Evolutionary conservation across 2,797 vertebrate genomes (phyloP).

Genomic region (Manis pentadactyla): DNA sequence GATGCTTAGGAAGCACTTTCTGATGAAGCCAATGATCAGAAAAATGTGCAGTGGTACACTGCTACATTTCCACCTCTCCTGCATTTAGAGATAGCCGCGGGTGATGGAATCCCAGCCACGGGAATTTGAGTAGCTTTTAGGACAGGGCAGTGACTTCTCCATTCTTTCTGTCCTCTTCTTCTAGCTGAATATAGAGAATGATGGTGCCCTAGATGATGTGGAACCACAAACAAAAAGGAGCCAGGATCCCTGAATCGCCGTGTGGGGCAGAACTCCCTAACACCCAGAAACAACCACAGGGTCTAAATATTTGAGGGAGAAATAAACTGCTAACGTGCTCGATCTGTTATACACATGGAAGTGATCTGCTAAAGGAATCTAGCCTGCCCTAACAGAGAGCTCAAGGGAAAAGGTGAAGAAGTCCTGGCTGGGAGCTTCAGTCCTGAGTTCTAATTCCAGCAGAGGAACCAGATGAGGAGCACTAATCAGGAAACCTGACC

Average conservation of each 20-base stretch:
- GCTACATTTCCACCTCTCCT: not conserved
- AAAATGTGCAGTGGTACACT: not conserved
- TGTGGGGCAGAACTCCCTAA: not conserved
- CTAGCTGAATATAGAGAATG: not conserved
- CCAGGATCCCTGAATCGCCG: not conserved
- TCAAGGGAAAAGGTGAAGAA: not conserved
- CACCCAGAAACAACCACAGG: not conserved
- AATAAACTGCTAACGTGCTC: not conserved
- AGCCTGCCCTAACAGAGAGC: not conserved
- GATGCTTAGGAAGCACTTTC: not conserved
- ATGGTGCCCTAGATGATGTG: not conserved
- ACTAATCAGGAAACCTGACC: not conserved
- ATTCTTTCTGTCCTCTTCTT: not conserved
- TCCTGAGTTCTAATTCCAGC: not conserved
- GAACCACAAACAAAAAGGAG: not conserved
- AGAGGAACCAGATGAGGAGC: not conserved
- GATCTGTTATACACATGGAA: not conserved
- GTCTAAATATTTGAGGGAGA: not conserved
- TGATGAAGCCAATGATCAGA: not conserved
- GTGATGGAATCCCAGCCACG: not conserved
- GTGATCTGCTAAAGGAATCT: not conserved
- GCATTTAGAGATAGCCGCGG: not conserved
- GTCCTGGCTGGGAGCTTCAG: not conserved
- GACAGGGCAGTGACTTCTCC: not conserved
- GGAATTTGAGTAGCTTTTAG: not conserved